Evolutionary conservation across 2,113 vertebrate genomes (phyloP).

Genomic region (Regulus satrapa): DNA sequence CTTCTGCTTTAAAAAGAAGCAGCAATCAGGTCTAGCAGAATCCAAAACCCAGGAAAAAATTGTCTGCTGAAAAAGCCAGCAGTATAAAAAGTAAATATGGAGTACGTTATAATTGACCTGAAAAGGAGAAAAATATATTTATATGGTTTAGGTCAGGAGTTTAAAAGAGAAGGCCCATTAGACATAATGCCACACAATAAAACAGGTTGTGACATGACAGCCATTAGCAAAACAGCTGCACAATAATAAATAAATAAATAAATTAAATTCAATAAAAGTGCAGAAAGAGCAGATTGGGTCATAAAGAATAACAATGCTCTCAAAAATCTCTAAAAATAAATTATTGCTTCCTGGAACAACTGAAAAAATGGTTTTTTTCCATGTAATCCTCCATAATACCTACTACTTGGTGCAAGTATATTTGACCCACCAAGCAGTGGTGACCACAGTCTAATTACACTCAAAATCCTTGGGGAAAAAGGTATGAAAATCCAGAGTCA

Average conservation of each 20-base stretch:
- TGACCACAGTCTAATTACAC: not conserved
- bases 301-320: not conserved
- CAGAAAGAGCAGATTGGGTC: not conserved
- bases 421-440: not conserved
- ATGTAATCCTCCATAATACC: not conserved
- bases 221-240: constrained; percentile 28
- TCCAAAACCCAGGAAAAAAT: not conserved
- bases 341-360: not conserved
- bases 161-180: constrained; percentile 17
- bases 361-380: not conserved
- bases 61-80: not conserved
- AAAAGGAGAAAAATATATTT: constrained; percentile 13
- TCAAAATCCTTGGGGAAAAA: not conserved
- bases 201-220: constrained; percentile 17
- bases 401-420: not conserved
- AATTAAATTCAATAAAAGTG: not conserved
- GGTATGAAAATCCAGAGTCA: not conserved
- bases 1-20: not conserved
- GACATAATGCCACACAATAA: not conserved
- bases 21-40: not conserved
- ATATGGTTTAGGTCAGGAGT: not conserved
- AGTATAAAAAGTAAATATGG: not conserved
- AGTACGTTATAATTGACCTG: not conserved
- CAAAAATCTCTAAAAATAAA: not conserved
- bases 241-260: not conserved